Evolutionary conservation across 2,113 vertebrate genomes (phyloP), one percentile per base, ranked within the genome.

Genomic region (Rhabdornis inornatus): DNA sequence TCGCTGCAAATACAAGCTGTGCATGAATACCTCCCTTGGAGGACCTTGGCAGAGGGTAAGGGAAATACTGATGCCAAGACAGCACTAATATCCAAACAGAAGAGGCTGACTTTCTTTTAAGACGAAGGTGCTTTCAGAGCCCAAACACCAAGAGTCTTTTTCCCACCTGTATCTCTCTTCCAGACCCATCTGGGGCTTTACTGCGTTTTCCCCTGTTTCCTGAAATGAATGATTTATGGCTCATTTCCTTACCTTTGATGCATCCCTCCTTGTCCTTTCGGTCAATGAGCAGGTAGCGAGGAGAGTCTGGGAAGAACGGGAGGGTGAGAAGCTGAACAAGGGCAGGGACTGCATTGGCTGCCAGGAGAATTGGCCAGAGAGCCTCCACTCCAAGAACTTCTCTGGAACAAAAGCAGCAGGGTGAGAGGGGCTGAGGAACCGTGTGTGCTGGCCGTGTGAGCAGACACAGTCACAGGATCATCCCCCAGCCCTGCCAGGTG

Each of bases 261-360:
- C 98, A 98, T 30, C 82, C 98, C 44, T 95, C 94, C 39, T 89
- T 97, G 91, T 99, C 98, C 55, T 97, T 97, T 84, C 70, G 97
- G 55, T 98, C 97, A 68, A 99, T 97, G 71, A 99, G 95, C 66
- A 99, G 98, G 93, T 98, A 99, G 28, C 97, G 96, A 11, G 99
- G 98, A 65, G 98, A 99, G 83, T 99, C 98, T 37, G 98, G 98
- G 79, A 99, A 97, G 91, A 98, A 97, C 40, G 98, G 98, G 80
- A 99, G 95, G 20, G 96, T 97, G 93, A 97, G 28, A 65, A 99
- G 94, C 96, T 99, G 98, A 68, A 98, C 8, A 17, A 98, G 69
- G 13, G 97, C 98, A 1, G 98, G 96, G 27, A 97, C 45, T 0
- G 83, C 98, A 2, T 95, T 98, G 89, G 97, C 95, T 45, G 97